phyloP scores from a whole-genome alignment of 2,888 invertebrate species.

The Laothoe populi region DNA sequence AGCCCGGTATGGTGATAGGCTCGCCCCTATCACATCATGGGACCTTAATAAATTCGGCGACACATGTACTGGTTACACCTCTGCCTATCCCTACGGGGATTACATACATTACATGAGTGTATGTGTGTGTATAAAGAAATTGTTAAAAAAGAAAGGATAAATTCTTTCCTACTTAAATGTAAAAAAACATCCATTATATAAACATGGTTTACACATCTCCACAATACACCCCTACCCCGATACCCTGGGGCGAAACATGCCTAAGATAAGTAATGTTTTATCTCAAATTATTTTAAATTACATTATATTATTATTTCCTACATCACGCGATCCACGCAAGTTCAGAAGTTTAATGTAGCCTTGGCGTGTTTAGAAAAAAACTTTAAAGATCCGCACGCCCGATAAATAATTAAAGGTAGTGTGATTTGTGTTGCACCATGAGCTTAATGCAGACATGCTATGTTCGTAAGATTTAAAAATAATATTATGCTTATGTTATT shows the following conservation, averaged over 20 bases:
- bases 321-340: slow-evolving; percentile 53
- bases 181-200: neutral
- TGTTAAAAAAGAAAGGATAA: too few species aligned
- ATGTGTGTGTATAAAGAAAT: too few species aligned
- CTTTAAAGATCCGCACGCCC: slow-evolving; percentile 52
- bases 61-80: too few species aligned
- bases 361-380: slow-evolving; percentile 65
- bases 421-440: slow-evolving; percentile 43
- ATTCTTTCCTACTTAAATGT: neutral
- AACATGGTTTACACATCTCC: neutral
- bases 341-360: slow-evolving; percentile 62
- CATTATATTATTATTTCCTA: slow-evolving; percentile 32
- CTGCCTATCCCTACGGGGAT: too few species aligned
- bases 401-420: slow-evolving; percentile 53
- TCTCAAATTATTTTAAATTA: slow-evolving; percentile 32
- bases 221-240: neutral
- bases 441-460: slow-evolving; percentile 39
- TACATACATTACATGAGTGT: too few species aligned
- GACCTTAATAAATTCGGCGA: too few species aligned
- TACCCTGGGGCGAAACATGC: neutral
- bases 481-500: neutral
- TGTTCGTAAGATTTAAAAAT: neutral
- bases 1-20: too few species aligned
- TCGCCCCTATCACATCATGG: too few species aligned
- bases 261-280: neutral